These are phyloP conservation scores for Lasioglossum leucozonium DNA, from an alignment of 2,888 invertebrate genomes.

Conservation along the genomic window DNA sequence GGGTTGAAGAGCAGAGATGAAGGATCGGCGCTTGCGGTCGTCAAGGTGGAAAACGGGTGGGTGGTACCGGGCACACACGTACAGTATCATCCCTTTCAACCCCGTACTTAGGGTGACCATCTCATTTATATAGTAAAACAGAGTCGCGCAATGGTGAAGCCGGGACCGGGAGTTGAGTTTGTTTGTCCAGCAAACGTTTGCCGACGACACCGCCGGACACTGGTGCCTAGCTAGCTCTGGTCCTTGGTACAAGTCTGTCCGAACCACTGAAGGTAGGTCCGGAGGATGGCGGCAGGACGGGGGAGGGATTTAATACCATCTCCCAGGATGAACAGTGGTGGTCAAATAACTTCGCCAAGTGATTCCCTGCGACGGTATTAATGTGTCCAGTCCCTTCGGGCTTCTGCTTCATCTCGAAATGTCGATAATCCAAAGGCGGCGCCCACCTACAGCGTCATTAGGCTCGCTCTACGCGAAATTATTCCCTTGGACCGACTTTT, in stretches of 20 bases:
- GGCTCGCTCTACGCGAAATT: slow-evolving; percentile 15
- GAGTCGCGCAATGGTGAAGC: slow-evolving; percentile 75
- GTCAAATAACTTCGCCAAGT: slow-evolving; percentile 83
- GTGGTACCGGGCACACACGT: slow-evolving; percentile 64
- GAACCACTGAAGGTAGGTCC: slow-evolving; percentile 75
- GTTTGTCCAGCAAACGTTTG: slow-evolving; percentile 85
- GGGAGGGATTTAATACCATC: slow-evolving; percentile 82
- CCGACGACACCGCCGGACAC: slow-evolving; percentile 84
- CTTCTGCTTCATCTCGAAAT: slow-evolving; percentile 71
- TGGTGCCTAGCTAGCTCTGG: slow-evolving; percentile 81
- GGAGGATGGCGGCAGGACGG: slow-evolving; percentile 57
- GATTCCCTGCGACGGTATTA: slow-evolving; percentile 80
- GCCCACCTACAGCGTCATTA: slow-evolving; percentile 40
- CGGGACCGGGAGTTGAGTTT: slow-evolving; percentile 80
- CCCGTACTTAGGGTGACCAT: slow-evolving; percentile 78
- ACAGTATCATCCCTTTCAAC: slow-evolving; percentile 76
- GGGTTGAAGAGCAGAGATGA: slow-evolving; percentile 63
- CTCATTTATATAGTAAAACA: slow-evolving; percentile 81
- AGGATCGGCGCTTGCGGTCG: slow-evolving; percentile 71
- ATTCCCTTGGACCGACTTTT: slow-evolving; percentile 18
- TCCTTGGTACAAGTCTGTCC: slow-evolving; percentile 81
- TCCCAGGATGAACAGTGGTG: slow-evolving; percentile 82
- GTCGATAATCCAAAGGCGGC: slow-evolving; percentile 69
- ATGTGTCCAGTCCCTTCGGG: slow-evolving; percentile 71
- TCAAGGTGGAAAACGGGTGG: slow-evolving; percentile 69